Percentiles rank a stretch among this genome's conserved stretches.
phyloP scores from a whole-genome alignment of 2,797 vertebrate species.

The Apogon hyalosoma region DNA sequence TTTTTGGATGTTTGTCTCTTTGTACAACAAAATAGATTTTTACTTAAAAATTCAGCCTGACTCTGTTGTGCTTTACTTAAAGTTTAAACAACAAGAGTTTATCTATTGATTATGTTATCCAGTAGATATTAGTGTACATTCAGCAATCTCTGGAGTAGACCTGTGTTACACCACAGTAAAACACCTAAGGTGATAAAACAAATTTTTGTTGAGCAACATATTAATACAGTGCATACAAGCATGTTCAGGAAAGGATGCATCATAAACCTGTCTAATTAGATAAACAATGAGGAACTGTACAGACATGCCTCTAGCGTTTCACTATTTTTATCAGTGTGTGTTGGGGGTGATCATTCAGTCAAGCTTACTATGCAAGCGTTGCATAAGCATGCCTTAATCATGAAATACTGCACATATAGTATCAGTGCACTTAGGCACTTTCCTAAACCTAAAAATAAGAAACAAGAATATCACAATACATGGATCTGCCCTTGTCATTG shows the following conservation, averaged over 20 bases:
- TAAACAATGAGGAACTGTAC: slow-evolving; percentile 1
- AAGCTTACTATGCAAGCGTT: slow-evolving; percentile 29
- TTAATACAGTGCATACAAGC: slow-evolving; percentile 26
- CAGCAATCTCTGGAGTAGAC: neutral
- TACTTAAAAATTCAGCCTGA: neutral
- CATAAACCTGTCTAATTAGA: slow-evolving; percentile 36
- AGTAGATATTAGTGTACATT: neutral
- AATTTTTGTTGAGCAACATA: slow-evolving; percentile 26
- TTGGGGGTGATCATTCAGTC: slow-evolving; percentile 18
- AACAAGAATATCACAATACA: slow-evolving; percentile 28
- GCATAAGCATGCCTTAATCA: slow-evolving; percentile 41
- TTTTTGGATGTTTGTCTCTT: neutral
- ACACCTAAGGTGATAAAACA: slow-evolving; percentile 43
- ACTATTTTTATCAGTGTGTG: slow-evolving; percentile 12
- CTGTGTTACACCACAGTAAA: slow-evolving; percentile 14
- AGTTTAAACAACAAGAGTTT: slow-evolving; percentile 8
- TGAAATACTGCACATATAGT: slow-evolving; percentile 35
- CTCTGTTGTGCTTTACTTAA: neutral
- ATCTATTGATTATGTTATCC: neutral
- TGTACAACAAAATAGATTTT: neutral
- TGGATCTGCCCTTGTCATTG: slow-evolving; percentile 43
- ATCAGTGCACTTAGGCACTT: slow-evolving; percentile 27
- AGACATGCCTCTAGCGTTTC: slow-evolving; percentile 14
- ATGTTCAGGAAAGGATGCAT: slow-evolving; percentile 18
- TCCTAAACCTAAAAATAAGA: slow-evolving; percentile 47